phyloP scores from a whole-genome alignment of 2,888 invertebrate genomes.

The Morpho helenor region DNA sequence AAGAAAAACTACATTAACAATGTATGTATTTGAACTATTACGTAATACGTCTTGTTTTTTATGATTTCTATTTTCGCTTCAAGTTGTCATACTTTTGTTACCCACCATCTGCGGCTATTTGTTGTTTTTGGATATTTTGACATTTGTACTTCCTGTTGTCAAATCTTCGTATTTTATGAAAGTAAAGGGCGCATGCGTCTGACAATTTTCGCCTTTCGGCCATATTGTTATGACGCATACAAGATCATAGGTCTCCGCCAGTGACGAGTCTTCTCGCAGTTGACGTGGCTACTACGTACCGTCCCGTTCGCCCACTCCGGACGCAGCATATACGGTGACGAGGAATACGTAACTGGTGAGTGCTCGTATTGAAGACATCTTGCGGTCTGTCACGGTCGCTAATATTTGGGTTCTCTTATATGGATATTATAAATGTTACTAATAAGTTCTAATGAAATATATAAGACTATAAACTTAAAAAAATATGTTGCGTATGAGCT shows the following conservation, averaged over 20 bases:
- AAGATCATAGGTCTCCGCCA: slow-evolving; percentile 86
- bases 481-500: slow-evolving; percentile 55
- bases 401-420: slow-evolving; percentile 66
- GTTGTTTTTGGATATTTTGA: slow-evolving; percentile 20
- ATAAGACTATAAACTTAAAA: slow-evolving; percentile 35
- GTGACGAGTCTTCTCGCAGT: slow-evolving; percentile 92
- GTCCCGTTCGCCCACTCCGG: slow-evolving; percentile 95
- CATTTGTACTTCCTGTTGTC: slow-evolving; percentile 32
- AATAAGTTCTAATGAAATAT: slow-evolving; percentile 32
- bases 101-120: too few relatives aligned
- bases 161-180: slow-evolving; percentile 22
- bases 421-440: slow-evolving; percentile 51
- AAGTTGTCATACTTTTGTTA: too few relatives aligned
- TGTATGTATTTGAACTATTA: too few relatives aligned
- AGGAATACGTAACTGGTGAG: slow-evolving; percentile 96
- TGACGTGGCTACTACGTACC: slow-evolving; percentile 96
- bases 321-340: slow-evolving; percentile 96
- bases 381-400: slow-evolving; percentile 74
- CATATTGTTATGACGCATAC: slow-evolving; percentile 88
- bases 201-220: slow-evolving; percentile 81
- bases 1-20: too few relatives aligned
- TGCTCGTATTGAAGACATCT: slow-evolving; percentile 80
- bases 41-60: too few relatives aligned
- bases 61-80: too few relatives aligned
- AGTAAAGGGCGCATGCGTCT: slow-evolving; percentile 63